phyloP scores from a whole-genome alignment of 2,888 invertebrate genomes.

The Geotrupes spiniger region DNA sequence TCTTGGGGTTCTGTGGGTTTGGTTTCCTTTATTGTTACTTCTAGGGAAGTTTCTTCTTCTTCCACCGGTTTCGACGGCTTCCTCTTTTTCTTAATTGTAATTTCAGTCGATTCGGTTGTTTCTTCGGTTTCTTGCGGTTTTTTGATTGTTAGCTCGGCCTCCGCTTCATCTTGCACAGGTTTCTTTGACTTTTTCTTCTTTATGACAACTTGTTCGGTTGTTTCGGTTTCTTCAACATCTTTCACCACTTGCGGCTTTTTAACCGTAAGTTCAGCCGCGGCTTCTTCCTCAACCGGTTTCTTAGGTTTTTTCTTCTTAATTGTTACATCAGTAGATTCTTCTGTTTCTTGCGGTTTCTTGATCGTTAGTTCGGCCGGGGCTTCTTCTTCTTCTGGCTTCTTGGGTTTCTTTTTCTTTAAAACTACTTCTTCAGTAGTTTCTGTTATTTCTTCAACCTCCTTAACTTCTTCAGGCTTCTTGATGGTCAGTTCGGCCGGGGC shows the following conservation, averaged over 20 bases:
- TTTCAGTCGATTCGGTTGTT: constrained; percentile 39
- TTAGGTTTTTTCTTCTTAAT: constrained; percentile 34
- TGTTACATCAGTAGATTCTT: constrained; percentile 46
- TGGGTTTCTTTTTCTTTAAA: constrained; percentile 36
- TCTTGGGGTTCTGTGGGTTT: constrained; percentile 36
- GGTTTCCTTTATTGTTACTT: constrained; percentile 31
- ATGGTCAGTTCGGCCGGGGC: constrained; percentile 29
- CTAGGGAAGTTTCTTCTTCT: constrained; percentile 35
- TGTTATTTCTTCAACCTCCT: constrained; percentile 18
- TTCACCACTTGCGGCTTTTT: constrained; percentile 50
- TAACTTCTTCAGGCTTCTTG: constrained; percentile 19
- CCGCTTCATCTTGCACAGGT: constrained; percentile 38
- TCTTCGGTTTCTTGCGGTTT: constrained; percentile 45
- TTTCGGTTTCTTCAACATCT: constrained; percentile 58
- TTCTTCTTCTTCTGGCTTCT: constrained; percentile 33
- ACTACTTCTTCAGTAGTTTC: constrained; percentile 34
- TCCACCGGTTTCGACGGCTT: constrained; percentile 32
- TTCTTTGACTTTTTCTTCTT: constrained; percentile 40
- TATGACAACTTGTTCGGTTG: constrained; percentile 51
- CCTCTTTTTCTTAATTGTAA: constrained; percentile 15
- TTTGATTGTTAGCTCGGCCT: constrained; percentile 53
- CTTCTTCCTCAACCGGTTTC: constrained; percentile 28
- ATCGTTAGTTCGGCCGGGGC: constrained; percentile 52
- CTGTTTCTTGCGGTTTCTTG: constrained; percentile 48
- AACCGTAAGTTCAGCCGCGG: constrained; percentile 48